A percentile compares a stretch with the other conserved stretches of the same genome.
Conservation (phyloP, 1,140 invertebrate genomes). For the Pseudoatta argentina region DNA sequence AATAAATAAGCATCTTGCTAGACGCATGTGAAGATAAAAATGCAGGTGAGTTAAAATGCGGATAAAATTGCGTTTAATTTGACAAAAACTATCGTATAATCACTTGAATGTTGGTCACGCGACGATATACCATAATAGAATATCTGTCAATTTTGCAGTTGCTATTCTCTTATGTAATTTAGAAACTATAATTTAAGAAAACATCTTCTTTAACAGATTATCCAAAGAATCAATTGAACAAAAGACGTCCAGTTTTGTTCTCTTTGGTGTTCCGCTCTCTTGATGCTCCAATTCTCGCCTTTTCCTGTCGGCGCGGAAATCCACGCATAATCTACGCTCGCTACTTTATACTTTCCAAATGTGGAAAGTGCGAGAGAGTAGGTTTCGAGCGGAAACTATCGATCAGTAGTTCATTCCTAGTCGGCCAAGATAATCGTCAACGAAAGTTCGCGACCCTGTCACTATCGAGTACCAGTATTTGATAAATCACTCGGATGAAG, state of each 20-base stretch:
- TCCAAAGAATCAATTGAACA: background rate
- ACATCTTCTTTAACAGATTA: background rate
- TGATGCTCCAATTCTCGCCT: background rate
- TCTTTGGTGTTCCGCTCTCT: background rate
- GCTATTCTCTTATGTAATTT: background rate
- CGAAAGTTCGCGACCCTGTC: slow-evolving; percentile 14
- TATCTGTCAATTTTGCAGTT: background rate
- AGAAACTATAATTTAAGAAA: background rate
- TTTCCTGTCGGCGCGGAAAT: background rate
- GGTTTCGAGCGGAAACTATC: background rate
- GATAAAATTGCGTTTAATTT: background rate
- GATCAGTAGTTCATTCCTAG: background rate
- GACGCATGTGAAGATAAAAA: background rate
- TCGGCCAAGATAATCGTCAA: background rate
- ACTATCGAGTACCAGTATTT: background rate
- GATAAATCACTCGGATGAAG: background rate
- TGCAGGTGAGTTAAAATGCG: background rate
- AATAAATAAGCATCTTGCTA: background rate
- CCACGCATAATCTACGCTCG: background rate
- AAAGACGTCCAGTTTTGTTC: background rate
- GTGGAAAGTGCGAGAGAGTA: slow-evolving; percentile 16
- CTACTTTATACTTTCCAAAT: background rate
- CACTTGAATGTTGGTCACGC: too few relatives aligned
- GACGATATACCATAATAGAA: background rate
- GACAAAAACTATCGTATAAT: background rate